phyloP scores from a whole-genome alignment of 1,140 invertebrate species.

The Mya arenaria region DNA sequence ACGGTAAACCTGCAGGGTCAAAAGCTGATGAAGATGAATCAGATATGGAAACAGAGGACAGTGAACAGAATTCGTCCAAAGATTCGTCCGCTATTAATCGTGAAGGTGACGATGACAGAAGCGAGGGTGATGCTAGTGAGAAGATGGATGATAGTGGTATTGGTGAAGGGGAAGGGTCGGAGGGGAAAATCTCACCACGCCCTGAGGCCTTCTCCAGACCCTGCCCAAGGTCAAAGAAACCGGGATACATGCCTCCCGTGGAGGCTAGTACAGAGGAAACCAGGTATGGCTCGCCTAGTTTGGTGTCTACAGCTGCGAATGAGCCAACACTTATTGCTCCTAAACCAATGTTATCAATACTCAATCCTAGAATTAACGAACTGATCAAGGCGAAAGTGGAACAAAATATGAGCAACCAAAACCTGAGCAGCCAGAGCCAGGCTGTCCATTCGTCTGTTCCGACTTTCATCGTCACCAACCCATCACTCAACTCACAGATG shows the following conservation, averaged over 20 bases:
- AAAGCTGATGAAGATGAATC: slow-evolving; percentile 16
- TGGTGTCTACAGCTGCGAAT: slow-evolving; percentile 8
- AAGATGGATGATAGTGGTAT: slow-evolving; percentile 9
- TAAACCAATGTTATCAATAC: slow-evolving; percentile 45
- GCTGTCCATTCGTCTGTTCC: too few relatives aligned
- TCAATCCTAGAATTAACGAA: slow-evolving; percentile 47
- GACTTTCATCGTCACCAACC: slow-evolving; percentile 24
- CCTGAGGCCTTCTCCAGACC: slow-evolving; percentile 29
- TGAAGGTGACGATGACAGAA: slow-evolving; percentile 52
- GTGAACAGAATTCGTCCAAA: slow-evolving; percentile 49
- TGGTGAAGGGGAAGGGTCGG: not conserved
- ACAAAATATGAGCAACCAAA: slow-evolving; percentile 20
- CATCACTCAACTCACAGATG: slow-evolving; percentile 14
- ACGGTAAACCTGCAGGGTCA: not conserved
- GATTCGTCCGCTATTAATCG: slow-evolving; percentile 46
- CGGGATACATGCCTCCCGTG: slow-evolving; percentile 34
- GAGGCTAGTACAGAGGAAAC: slow-evolving; percentile 3
- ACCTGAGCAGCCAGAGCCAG: too few relatives aligned
- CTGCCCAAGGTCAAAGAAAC: slow-evolving; percentile 53
- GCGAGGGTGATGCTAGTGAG: slow-evolving; percentile 32
- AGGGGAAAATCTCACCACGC: slow-evolving; percentile 34
- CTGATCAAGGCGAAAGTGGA: slow-evolving; percentile 54
- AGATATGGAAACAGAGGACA: slow-evolving; percentile 44
- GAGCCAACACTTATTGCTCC: not conserved
- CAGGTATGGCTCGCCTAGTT: too few relatives aligned